Evolutionary conservation across 1,140 invertebrate genomes (phyloP).

Genomic region (Drosophila asahinai): DNA sequence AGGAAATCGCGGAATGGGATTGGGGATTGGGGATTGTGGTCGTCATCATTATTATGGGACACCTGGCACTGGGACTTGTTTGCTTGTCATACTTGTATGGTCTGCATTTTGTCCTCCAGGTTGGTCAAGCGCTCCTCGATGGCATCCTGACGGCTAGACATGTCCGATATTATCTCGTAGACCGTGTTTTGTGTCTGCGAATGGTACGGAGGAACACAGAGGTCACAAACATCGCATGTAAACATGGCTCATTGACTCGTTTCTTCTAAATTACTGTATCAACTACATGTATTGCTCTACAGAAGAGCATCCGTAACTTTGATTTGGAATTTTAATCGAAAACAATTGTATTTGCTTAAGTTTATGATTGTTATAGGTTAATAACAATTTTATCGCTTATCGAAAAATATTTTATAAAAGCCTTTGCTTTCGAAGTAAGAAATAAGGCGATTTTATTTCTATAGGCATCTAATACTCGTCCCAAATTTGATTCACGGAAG

Average conservation of each 20-base stretch:
- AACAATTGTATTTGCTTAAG: too few relatives aligned
- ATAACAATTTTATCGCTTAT: too few relatives aligned
- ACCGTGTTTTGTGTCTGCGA: conserved; percentile 97
- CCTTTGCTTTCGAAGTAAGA: too few relatives aligned
- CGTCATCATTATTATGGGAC: not conserved
- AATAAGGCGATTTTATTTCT: not conserved
- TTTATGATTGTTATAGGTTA: too few relatives aligned
- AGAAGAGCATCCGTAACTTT: conserved; percentile 7
- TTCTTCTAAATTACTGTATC: not conserved
- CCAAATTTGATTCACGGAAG: not conserved
- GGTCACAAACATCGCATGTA: conserved; percentile 21
- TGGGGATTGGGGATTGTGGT: not conserved
- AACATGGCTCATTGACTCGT: not conserved
- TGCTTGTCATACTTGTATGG: conserved; percentile 87
- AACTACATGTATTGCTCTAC: not conserved
- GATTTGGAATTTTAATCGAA: not conserved
- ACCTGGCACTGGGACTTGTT: not conserved
- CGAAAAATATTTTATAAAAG: too few relatives aligned
- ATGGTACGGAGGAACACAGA: conserved; percentile 17
- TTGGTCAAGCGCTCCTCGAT: conserved; percentile 94
- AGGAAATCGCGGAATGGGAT: not conserved
- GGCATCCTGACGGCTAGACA: conserved; percentile 95
- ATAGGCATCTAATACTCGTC: not conserved
- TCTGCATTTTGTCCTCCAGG: conserved; percentile 94
- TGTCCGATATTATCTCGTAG: conserved; percentile 98